phyloP scores from a whole-genome alignment of 2,888 invertebrate species.

The Stenodema calcarata region DNA sequence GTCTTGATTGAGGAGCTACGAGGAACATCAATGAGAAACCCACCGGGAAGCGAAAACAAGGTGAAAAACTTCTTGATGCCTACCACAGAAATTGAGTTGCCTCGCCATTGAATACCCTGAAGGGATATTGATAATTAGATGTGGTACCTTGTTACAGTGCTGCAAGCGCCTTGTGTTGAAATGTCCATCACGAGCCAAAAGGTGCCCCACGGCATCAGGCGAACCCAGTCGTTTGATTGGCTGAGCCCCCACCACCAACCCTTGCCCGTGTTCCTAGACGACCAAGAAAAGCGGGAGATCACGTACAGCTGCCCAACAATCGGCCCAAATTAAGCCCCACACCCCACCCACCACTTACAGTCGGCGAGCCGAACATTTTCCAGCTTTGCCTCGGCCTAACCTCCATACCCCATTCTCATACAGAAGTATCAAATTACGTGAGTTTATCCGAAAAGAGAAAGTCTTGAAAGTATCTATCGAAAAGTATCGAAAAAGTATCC shows the following conservation, averaged over 20 bases:
- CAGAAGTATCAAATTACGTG: conserved; percentile 40
- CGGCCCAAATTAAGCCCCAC: conserved; percentile 40
- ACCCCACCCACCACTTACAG: not conserved
- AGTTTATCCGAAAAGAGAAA: conserved; percentile 22
- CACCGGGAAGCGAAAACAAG: not conserved
- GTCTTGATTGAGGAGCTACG: not conserved
- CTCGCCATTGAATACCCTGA: conserved; percentile 31
- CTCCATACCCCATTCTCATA: not conserved
- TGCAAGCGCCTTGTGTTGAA: not conserved
- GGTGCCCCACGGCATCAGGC: conserved; percentile 13
- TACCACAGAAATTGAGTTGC: conserved; percentile 29
- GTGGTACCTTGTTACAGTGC: conserved; percentile 18
- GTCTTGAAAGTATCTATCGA: conserved; percentile 5
- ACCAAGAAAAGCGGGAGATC: conserved; percentile 30
- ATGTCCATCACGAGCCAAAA: conserved; percentile 35
- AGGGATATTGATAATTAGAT: conserved; percentile 49
- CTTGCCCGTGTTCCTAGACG: not conserved
- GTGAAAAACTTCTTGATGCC: not conserved
- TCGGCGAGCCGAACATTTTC: not conserved
- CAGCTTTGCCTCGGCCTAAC: not conserved
- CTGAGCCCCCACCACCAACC: not conserved
- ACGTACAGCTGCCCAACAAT: conserved; percentile 46
- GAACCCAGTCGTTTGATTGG: conserved; percentile 25
- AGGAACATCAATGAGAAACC: not conserved
- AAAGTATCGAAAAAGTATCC: not conserved